Conservation (phyloP, 2,888 invertebrate species). For the Sepioteuthis lessoniana region DNA sequence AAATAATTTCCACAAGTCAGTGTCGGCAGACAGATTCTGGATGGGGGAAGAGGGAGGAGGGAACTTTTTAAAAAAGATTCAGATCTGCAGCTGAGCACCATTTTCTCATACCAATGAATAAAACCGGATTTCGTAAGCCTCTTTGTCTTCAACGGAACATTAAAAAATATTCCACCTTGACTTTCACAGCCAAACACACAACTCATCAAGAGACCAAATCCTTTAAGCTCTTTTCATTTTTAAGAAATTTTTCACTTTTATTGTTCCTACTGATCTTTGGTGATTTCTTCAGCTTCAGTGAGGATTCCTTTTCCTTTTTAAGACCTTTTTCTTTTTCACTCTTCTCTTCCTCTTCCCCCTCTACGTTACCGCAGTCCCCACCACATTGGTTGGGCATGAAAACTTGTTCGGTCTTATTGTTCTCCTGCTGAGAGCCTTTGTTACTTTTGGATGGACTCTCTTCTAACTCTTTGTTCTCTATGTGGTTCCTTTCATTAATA, state of each 20-base stretch:
- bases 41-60: not conserved
- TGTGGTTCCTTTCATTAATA: not conserved
- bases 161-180: slow-evolving; percentile 3
- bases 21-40: not conserved
- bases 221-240: slow-evolving; percentile 43
- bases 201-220: slow-evolving; percentile 44
- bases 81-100: slow-evolving; percentile 16
- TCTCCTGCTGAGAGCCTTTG: not conserved
- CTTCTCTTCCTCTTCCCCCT: not conserved
- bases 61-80: not conserved
- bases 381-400: not conserved
- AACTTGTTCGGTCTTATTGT: not conserved
- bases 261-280: slow-evolving; percentile 38
- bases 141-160: not conserved
- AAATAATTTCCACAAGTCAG: not conserved
- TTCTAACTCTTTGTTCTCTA: not conserved
- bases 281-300: not conserved
- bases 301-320: not conserved
- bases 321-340: slow-evolving; percentile 4
- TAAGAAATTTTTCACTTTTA: slow-evolving; percentile 37
- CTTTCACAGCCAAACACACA: not conserved
- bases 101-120: not conserved
- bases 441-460: slow-evolving; percentile 12
- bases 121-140: not conserved
- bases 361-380: not conserved